phyloP scores from a whole-genome alignment of 2,113 vertebrate genomes.

The Elanoides forficatus region DNA sequence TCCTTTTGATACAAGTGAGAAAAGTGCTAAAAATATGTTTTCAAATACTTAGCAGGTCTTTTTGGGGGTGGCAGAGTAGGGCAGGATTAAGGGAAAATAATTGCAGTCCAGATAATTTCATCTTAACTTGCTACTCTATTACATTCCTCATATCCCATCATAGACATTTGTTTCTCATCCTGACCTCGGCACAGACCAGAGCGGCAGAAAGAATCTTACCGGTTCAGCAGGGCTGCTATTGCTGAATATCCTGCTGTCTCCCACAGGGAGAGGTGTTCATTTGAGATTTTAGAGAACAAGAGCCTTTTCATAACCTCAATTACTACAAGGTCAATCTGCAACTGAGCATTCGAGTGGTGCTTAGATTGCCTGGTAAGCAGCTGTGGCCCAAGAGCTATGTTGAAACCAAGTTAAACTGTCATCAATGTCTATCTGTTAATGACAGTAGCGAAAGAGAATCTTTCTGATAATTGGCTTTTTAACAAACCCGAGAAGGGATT shows the following conservation, averaged over 20 bases:
- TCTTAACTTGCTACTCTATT: background rate
- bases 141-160: background rate
- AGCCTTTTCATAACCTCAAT: constrained; percentile 79
- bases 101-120: background rate
- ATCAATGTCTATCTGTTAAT: constrained; percentile 45
- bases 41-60: background rate
- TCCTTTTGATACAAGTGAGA: background rate
- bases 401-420: constrained; percentile 56
- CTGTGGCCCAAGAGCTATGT: constrained; percentile 47
- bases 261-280: constrained; percentile 52
- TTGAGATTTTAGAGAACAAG: constrained; percentile 73
- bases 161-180: constrained; percentile 38
- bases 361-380: constrained; percentile 60
- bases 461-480: constrained; percentile 71
- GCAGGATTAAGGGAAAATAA: background rate
- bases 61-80: background rate
- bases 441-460: constrained; percentile 24
- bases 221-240: constrained; percentile 17
- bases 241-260: constrained; percentile 14
- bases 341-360: constrained; percentile 28
- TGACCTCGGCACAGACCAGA: constrained; percentile 18
- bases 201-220: background rate
- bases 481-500: background rate
- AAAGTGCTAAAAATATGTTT: constrained; percentile 4
- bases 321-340: constrained; percentile 67